phyloP scores from a whole-genome alignment of 1,140 invertebrate species.

The Rhopalosiphum padi region DNA sequence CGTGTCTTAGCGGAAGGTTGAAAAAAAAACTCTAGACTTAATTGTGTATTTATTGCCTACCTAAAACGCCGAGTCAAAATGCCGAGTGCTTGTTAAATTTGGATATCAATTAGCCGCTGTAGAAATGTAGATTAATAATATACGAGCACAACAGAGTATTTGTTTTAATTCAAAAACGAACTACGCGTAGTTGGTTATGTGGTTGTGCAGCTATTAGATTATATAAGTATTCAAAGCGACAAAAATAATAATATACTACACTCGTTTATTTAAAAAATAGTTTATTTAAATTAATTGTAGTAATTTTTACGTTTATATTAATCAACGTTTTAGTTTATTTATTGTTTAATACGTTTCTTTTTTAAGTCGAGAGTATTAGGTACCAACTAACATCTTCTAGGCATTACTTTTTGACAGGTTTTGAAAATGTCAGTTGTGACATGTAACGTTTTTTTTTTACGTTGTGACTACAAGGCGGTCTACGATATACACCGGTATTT shows the following conservation, averaged over 20 bases:
- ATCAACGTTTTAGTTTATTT: neutral
- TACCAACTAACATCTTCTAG: neutral
- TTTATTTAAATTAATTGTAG: neutral
- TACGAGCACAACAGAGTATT: neutral
- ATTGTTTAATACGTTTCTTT: neutral
- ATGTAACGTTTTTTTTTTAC: neutral
- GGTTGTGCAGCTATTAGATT: neutral
- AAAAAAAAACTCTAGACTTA: constrained; percentile 4
- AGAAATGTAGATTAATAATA: neutral
- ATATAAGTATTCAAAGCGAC: neutral
- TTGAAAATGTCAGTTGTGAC: constrained; percentile 1
- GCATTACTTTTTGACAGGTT: neutral
- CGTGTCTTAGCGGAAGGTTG: neutral
- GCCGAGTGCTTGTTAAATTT: neutral
- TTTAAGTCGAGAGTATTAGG: neutral
- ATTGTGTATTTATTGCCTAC: constrained; percentile 41
- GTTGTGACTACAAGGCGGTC: neutral
- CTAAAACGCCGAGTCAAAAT: constrained; percentile 38
- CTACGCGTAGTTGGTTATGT: neutral
- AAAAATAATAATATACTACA: neutral
- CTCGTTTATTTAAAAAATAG: neutral
- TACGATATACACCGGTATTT: neutral
- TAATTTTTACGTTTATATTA: neutral
- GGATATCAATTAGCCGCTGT: neutral
- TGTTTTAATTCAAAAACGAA: neutral